Conservation (phyloP, 2,797 vertebrate genomes). For the Calcarius lapponicus region DNA sequence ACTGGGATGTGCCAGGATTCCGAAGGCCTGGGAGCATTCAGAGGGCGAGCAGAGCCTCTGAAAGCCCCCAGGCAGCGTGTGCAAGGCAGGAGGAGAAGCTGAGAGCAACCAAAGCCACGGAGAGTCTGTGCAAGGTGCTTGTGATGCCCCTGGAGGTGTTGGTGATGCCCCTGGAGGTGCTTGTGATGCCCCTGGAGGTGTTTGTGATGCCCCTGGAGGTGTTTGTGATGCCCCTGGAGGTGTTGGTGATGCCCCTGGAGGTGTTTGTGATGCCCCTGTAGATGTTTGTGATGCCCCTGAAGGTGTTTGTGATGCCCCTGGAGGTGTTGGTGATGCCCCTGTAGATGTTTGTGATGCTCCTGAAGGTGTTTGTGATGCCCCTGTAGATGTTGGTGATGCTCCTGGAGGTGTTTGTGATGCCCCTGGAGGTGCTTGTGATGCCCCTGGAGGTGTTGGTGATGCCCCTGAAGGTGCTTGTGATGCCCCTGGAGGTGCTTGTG, state of each 20-base stretch:
- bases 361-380: not conserved
- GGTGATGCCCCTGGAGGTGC: too few species aligned
- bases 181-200: not conserved
- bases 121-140: not conserved
- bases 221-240: not conserved
- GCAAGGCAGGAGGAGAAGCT: not conserved
- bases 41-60: not conserved
- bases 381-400: too few species aligned
- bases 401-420: too few species aligned
- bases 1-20: accelerated
- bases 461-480: not conserved
- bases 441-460: not conserved
- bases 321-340: too few species aligned
- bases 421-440: not conserved
- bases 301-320: too few species aligned
- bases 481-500: too few species aligned
- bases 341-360: too few species aligned
- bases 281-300: too few species aligned
- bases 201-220: not conserved
- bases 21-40: not conserved
- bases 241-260: too few species aligned
- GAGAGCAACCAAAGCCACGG: not conserved
- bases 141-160: not conserved
- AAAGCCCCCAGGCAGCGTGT: not conserved
- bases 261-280: too few species aligned